A percentile compares a stretch with the other conserved stretches of the same genome.
Evolutionary conservation across 2,797 vertebrate genomes (phyloP).

Genomic region (Otus scops): DNA sequence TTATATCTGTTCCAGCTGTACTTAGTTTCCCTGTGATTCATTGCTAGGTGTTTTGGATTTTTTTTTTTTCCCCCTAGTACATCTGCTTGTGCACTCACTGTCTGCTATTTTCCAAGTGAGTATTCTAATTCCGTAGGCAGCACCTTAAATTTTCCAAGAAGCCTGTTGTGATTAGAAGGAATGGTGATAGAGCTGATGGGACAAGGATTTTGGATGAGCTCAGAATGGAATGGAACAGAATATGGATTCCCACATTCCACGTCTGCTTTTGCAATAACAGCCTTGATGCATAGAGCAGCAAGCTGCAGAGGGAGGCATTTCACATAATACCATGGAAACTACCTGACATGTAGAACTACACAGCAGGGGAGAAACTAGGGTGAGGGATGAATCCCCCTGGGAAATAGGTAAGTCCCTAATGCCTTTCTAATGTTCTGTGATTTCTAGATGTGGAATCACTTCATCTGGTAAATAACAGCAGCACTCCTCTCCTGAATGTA

Average conservation of each 20-base stretch:
- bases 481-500: not conserved
- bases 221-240: not conserved
- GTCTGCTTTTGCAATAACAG: not conserved
- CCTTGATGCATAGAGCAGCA: not conserved
- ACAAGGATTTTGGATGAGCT: not conserved
- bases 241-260: not conserved
- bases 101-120: not conserved
- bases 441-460: not conserved
- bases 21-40: not conserved
- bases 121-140: not conserved
- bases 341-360: not conserved
- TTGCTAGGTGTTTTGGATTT: not conserved
- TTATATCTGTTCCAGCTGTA: not conserved
- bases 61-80: not conserved
- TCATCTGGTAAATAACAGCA: not conserved
- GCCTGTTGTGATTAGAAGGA: not conserved
- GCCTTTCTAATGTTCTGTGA: not conserved
- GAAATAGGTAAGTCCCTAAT: not conserved
- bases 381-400: not conserved
- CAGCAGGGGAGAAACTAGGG: not conserved
- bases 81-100: not conserved
- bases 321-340: fast-evolving
- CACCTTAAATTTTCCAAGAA: not conserved
- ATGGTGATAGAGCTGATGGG: not conserved
- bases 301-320: not conserved